Evolutionary conservation across 2,888 invertebrate genomes (phyloP).

Genomic region (Stegana nigrithorax): DNA sequence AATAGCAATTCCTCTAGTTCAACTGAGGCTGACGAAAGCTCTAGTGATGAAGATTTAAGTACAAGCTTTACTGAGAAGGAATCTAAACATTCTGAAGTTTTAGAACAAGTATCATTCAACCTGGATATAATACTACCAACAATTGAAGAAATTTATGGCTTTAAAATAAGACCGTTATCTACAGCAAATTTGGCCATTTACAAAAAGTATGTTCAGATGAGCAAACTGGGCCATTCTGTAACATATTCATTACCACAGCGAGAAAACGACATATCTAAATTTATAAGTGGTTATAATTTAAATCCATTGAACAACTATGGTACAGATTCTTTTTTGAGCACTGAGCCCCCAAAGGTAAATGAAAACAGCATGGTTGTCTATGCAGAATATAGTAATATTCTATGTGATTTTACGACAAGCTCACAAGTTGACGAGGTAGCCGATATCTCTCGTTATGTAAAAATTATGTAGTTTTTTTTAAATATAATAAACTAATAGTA

Average conservation of each 20-base stretch:
- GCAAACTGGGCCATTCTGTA: slow-evolving; percentile 50
- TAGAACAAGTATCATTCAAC: slow-evolving; percentile 47
- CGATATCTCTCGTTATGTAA: slow-evolving; percentile 55
- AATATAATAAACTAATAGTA: too few relatives aligned
- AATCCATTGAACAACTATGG: slow-evolving; percentile 60
- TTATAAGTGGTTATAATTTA: slow-evolving; percentile 55
- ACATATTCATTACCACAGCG: slow-evolving; percentile 39
- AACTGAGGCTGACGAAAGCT: slow-evolving; percentile 73
- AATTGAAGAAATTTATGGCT: slow-evolving; percentile 66
- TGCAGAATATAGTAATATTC: slow-evolving; percentile 60
- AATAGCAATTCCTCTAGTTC: slow-evolving; percentile 68
- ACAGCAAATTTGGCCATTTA: slow-evolving; percentile 62
- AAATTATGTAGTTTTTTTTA: too few relatives aligned
- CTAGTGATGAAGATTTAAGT: slow-evolving; percentile 77
- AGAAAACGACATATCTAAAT: slow-evolving; percentile 52
- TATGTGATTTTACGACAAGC: slow-evolving; percentile 54
- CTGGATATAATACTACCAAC: slow-evolving; percentile 62
- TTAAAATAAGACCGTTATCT: slow-evolving; percentile 56
- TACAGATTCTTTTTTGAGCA: slow-evolving; percentile 60
- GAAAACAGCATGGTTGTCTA: slow-evolving; percentile 60
- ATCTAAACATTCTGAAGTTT: slow-evolving; percentile 49
- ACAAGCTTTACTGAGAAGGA: slow-evolving; percentile 54
- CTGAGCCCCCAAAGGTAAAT: slow-evolving; percentile 61
- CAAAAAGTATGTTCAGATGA: slow-evolving; percentile 65
- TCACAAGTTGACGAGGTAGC: slow-evolving; percentile 59